These are phyloP conservation scores for Pardalotus punctatus DNA, from an alignment of 2,113 vertebrate species.

Conservation along the genomic window DNA sequence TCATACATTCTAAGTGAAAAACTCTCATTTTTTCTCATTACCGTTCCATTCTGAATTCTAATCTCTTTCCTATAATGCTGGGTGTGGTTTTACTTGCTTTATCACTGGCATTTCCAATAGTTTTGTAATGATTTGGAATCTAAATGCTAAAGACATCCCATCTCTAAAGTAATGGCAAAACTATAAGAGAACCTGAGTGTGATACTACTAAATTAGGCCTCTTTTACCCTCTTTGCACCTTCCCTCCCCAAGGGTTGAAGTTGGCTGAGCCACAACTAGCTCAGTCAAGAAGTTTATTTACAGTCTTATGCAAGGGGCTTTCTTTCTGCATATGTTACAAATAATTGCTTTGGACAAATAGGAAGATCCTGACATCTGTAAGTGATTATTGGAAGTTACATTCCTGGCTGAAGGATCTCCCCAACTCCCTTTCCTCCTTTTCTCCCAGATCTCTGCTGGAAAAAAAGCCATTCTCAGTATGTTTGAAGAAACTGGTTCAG, in stretches of 20 bases:
- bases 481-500: background rate
- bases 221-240: background rate
- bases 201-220: background rate
- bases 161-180: background rate
- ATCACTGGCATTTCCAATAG: background rate
- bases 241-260: background rate
- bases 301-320: background rate
- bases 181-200: background rate
- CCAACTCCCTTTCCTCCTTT: background rate
- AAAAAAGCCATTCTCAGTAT: background rate
- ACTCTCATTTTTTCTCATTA: background rate
- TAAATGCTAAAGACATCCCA: background rate
- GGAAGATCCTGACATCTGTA: slow-evolving; percentile 29
- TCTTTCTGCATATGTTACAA: slow-evolving; percentile 23
- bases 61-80: background rate
- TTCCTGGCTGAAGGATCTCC: background rate
- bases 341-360: slow-evolving; percentile 16
- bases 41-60: background rate
- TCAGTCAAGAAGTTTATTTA: background rate
- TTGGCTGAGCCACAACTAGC: background rate
- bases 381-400: slow-evolving; percentile 25
- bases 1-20: background rate
- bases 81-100: background rate
- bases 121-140: background rate
- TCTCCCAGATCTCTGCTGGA: background rate